Base-by-base conservation (phyloP, 1,140 invertebrate species). In the Drosophila kohkoa region DNA sequence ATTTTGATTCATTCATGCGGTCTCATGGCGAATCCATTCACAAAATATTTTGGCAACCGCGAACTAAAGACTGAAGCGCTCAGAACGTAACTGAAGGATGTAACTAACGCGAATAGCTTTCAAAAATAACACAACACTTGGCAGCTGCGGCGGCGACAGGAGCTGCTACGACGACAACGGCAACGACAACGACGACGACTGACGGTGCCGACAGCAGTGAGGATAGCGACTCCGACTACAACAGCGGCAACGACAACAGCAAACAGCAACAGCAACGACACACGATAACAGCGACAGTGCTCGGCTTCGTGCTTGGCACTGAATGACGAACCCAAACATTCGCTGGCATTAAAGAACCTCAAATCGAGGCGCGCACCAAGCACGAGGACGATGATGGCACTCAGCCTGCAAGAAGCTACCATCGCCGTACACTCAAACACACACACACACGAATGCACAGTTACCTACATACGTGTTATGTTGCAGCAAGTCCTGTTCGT, bases 361-460 rank as follows among this genome's bases (percentile, higher is more conserved):
- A 60, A 71, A 69, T 16, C 66, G 63, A 77, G 69, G 75, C 68
- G 52, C 64, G 48, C 59, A 66, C 35, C 51, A 75, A 68, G 78
- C 82, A 81, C 87, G 87, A 90, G 87, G 87, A 90, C 87, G 82
- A 90, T 90, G 87, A 90, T 90, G 87, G 87, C 72, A 73, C 70
- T 77, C 72, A 73, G 76, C 77, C 49, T 90, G 81, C 85, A 88
- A 88, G 85, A 88, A 88, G 49, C 77, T 78, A 88, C 85, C 85
- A 88, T 89, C 70, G 75, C 54, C 49, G 20, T 25, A 72, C 59
- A 70, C 52, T 46, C 48, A 46, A 43, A 66, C 52, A 55, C 59
- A 13, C 25, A 43, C 48, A 48, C 6, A 35, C 32, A 28, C n/a
- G 15, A 11, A 51, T 35, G 16, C 28, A 54, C 25, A 54, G 25